Evolutionary conservation across 2,888 invertebrate genomes (phyloP).

Genomic region (Caenorhabditis sp.): DNA sequence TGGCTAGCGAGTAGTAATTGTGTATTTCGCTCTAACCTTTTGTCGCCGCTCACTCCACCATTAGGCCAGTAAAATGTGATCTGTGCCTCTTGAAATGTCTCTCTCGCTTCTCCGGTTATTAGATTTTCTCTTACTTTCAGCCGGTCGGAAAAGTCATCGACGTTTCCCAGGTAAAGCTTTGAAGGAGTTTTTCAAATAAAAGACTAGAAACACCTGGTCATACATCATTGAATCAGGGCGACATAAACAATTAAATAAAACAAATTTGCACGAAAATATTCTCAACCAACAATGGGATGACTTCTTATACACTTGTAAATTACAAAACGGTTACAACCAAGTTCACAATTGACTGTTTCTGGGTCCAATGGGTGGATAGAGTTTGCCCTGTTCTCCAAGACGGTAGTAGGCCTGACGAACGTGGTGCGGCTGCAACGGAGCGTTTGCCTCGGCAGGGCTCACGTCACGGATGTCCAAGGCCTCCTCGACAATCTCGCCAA

Average conservation of each 20-base stretch:
- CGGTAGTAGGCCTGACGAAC: slow-evolving; percentile 66
- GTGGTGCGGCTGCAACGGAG: slow-evolving; percentile 67
- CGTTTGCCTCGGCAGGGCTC: slow-evolving; percentile 26
- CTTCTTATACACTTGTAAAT: too few relatives aligned
- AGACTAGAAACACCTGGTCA: too few relatives aligned
- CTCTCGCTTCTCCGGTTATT: neutral
- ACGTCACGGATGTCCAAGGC: slow-evolving; percentile 79
- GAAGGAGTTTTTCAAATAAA: too few relatives aligned
- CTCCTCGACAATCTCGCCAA: slow-evolving; percentile 98
- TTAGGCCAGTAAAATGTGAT: slow-evolving; percentile 2
- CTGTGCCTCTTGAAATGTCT: neutral
- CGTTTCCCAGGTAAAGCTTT: neutral
- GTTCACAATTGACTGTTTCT: neutral
- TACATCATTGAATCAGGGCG: too few relatives aligned
- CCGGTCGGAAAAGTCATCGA: neutral
- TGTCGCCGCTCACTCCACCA: slow-evolving; percentile 1
- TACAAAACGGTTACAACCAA: neutral
- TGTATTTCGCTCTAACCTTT: slow-evolving; percentile 17
- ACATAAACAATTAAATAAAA: too few relatives aligned
- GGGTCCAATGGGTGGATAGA: slow-evolving; percentile 71
- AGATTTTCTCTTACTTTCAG: neutral
- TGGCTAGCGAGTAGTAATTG: slow-evolving; percentile 13
- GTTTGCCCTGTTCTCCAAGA: slow-evolving; percentile 70
- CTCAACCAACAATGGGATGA: too few relatives aligned
- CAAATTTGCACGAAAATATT: too few relatives aligned